Evolutionary conservation across 1,140 invertebrate genomes (phyloP).

Genomic region (Trinorchestia longiramus): DNA sequence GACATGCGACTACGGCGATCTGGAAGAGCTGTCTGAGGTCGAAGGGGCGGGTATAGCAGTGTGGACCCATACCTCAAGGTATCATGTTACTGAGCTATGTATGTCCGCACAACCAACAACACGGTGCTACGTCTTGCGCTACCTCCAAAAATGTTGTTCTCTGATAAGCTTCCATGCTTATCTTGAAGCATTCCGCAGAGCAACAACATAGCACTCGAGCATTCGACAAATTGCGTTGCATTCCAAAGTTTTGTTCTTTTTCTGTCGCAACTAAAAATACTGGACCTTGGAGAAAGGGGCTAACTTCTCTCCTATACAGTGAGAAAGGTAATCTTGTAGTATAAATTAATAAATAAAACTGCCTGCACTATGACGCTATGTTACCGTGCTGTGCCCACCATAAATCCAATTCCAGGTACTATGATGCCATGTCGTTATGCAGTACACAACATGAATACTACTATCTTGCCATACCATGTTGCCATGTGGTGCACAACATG

Average conservation of each 20-base stretch:
- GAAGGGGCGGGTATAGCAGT: neutral
- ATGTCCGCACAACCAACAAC: neutral
- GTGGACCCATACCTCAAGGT: constrained; percentile 35
- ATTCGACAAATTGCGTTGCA: constrained; percentile 15
- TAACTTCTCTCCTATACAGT: neutral
- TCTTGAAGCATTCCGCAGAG: neutral
- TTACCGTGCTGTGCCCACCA: neutral
- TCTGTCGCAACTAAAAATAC: neutral
- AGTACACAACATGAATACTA: too few relatives aligned
- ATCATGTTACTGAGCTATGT: constrained; percentile 40
- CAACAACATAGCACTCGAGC: constrained; percentile 24
- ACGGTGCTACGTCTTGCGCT: constrained; percentile 30
- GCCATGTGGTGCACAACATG: too few relatives aligned
- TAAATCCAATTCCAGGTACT: too few relatives aligned
- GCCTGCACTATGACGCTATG: neutral
- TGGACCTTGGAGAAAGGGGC: neutral
- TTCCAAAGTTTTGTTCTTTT: neutral
- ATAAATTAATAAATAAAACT: neutral
- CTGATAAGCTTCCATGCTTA: constrained; percentile 34
- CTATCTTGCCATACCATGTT: too few relatives aligned
- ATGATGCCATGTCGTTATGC: too few relatives aligned
- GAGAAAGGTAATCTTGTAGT: neutral
- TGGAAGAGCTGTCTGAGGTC: neutral
- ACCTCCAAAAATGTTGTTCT: constrained; percentile 45
- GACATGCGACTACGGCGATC: neutral